Evolutionary conservation across 1,140 invertebrate genomes (phyloP), one percentile per base, ranked within the genome.

Genomic region (Chrysoperla carnea): DNA sequence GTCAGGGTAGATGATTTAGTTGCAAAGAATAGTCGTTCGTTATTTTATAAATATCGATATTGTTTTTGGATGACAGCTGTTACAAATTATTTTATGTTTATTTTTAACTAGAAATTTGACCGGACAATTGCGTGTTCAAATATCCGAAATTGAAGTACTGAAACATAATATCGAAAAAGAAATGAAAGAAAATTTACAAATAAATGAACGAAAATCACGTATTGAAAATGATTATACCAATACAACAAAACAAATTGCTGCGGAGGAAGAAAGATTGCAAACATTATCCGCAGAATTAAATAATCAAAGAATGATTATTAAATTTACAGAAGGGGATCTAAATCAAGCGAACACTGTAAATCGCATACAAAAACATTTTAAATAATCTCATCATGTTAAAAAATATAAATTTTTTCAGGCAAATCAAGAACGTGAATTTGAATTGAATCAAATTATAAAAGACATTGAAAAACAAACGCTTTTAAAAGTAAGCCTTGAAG

Each of bases 111-210:
- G 17, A 23, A 23, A 23, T 23, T 5, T 23, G 5, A 23, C 17
- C 5, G 17, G 17, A 23, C 17, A 23, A 23, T 23, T 23, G 5
- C 17, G 17, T 23, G 17, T 23, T 23, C 17, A 23, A 23, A 23
- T 23, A 23, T 23, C 17, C 5, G 17, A 23, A 23, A 23, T 23
- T 3, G 17, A 23, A 23, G 17, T 23, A 23, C 5, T 23, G 5
- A 23, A 23, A 5, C 17, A 5, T 23, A 23, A 23, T 52, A 66
- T 54, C 8, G 43, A 48, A 12, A 70, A 73, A 43, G 76, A 81
- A 60, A 74, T 78, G 65, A 68, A 73, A 46, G 65, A 66, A 4
- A 76, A 81, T 48, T 76, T 78, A 52, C 62, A 67, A 50, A 52
- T 81, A 3, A 71, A 72, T 0, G 62, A 70, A 41, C 60, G 74